phyloP scores from a whole-genome alignment of 2,888 invertebrate species.

The Tachina fera region DNA sequence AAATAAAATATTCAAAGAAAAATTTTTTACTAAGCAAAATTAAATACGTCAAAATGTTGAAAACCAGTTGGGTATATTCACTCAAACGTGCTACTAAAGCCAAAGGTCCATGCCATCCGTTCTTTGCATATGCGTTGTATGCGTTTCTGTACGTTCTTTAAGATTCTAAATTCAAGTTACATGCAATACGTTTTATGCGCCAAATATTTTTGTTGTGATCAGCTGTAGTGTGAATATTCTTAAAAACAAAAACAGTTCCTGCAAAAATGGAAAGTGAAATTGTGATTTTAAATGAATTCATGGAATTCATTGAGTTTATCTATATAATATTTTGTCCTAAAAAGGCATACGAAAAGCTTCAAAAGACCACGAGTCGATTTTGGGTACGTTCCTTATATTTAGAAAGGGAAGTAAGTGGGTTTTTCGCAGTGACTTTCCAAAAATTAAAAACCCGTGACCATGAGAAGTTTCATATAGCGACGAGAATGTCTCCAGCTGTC shows the following conservation, averaged over 20 bases:
- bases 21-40: no score
- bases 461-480: neutral
- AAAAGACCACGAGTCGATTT: neutral
- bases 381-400: conserved; percentile 3
- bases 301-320: neutral
- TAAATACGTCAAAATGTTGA: no score
- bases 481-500: conserved; percentile 11
- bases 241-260: neutral
- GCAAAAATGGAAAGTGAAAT: no score
- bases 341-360: neutral
- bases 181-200: neutral
- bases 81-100: neutral
- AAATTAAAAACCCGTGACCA: neutral
- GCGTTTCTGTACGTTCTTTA: neutral
- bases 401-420: neutral
- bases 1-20: no score
- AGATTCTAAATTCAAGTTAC: neutral
- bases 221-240: neutral
- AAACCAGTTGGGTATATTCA: no score
- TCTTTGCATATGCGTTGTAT: neutral
- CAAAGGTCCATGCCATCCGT: neutral
- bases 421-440: neutral
- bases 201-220: neutral
- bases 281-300: neutral
- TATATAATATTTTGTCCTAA: neutral